Evolutionary conservation across 2,888 invertebrate genomes (phyloP), one percentile per base, ranked within the genome.

Genomic region (Drosophila kanekoi): DNA sequence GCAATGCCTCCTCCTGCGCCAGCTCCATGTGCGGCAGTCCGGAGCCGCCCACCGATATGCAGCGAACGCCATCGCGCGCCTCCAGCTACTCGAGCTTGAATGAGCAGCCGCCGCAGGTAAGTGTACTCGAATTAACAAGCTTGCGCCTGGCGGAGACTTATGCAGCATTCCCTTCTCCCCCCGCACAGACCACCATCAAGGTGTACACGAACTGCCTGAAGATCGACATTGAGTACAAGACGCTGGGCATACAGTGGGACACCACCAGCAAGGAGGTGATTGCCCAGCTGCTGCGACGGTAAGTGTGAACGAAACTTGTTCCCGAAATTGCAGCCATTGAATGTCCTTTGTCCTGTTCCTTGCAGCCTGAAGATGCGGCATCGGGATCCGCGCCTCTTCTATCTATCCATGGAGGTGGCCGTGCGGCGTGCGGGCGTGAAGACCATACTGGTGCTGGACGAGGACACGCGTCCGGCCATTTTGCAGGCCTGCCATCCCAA

Each of bases 161-260:
- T 47, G 38, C 14, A 14, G 28, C 33, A 3, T 11, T 13, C 1
- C 33, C 1, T 2, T 8, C 14, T 1, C 8, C 3, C 9, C 0
- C 73, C 5, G 0, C 3, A 1, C 33, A 98, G 98, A 97, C 97
- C 40, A 97, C 97, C 44, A 96, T 98, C 75, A 97, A 97, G 93
- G 97, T 98, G 48, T 98, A 96, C 93, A 97, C 98, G 20, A 96
- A 96, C 86, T 96, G 97, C 89, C 94, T 98, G 63, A 95, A 97
- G 62, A 96, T 97, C 28, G 98, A 98, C 93, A 98, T 98, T 91
- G 98, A 98, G 92, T 98, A 98, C 94, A 98, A 98, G 93, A 98
- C 98, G 0, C 93, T 98, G 65, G 96, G 97, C 77, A 97, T 98
- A 81, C 96, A 96, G 53, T 97, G 96, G 94, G 96, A 96, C 88